These are phyloP conservation scores for Ptychadena robeensis DNA, from an alignment of 2,797 vertebrate genomes.

Conservation along the genomic window DNA sequence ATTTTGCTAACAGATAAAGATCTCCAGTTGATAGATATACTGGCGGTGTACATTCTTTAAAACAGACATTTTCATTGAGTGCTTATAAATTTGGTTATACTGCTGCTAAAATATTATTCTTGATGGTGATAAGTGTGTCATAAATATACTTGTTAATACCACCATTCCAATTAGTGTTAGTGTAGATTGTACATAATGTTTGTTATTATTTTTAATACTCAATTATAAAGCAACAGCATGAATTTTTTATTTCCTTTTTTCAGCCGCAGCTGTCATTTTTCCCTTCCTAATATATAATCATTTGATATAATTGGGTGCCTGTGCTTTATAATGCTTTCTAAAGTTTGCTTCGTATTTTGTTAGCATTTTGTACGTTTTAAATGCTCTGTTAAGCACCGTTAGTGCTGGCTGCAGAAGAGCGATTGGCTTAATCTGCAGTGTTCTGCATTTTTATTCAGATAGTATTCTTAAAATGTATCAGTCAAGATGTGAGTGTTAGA, in stretches of 20 bases:
- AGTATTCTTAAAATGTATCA: conserved; percentile 44
- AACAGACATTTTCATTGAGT: not conserved
- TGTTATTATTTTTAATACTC: not conserved
- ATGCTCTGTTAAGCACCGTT: conserved; percentile 28
- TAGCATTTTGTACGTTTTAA: conserved; percentile 38
- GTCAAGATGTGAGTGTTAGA: conserved; percentile 34
- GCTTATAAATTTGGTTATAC: not conserved
- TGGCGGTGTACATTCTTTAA: not conserved
- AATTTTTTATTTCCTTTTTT: not conserved
- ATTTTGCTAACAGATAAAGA: not conserved
- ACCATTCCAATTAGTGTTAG: not conserved
- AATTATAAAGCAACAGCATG: not conserved
- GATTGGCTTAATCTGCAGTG: conserved; percentile 40
- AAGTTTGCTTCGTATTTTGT: conserved; percentile 34
- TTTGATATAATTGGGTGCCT: conserved; percentile 18
- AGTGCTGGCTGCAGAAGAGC: conserved; percentile 21
- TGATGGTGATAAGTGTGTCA: not conserved
- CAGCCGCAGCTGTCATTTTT: not conserved
- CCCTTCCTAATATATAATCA: conserved; percentile 6
- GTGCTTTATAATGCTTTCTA: not conserved
- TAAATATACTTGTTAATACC: conserved; percentile 5
- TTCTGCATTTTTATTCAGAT: conserved; percentile 36
- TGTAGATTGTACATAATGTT: not conserved
- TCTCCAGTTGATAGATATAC: not conserved
- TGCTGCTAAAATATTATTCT: not conserved